phyloP scores from a whole-genome alignment of 1,140 invertebrate genomes.

The Anoplolepis gracilipes region DNA sequence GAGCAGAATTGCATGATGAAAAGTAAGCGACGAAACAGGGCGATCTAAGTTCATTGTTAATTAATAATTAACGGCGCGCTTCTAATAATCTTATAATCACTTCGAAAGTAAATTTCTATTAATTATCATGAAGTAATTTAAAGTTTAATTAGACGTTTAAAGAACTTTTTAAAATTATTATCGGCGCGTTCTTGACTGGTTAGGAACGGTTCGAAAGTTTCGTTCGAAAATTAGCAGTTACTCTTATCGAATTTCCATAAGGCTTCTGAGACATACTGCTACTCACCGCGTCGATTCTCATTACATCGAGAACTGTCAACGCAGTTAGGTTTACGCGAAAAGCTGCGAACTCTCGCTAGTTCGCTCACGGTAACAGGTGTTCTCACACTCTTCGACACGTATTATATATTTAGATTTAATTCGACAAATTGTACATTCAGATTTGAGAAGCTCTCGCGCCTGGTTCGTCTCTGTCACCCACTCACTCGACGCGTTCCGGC shows the following conservation, averaged over 20 bases:
- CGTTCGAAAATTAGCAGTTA: conserved; percentile 50
- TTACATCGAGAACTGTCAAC: not conserved
- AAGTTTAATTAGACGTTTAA: conserved; percentile 67
- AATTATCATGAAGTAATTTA: conserved; percentile 64
- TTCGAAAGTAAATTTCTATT: conserved; percentile 59
- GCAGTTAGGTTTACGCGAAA: not conserved
- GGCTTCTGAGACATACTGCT: not conserved
- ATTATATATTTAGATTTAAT: conserved; percentile 54
- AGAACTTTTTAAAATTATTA: conserved; percentile 64
- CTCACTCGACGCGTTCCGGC: conserved; percentile 29
- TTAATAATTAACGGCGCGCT: conserved; percentile 50
- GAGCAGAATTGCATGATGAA: not conserved
- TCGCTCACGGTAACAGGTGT: conserved; percentile 36
- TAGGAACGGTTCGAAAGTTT: conserved; percentile 45
- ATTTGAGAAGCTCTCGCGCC: conserved; percentile 19
- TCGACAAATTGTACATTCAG: conserved; percentile 50
- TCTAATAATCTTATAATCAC: conserved; percentile 56
- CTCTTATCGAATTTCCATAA: conserved; percentile 57
- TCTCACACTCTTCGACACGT: conserved; percentile 3
- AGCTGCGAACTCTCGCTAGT: not conserved
- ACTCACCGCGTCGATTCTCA: conserved; percentile 1
- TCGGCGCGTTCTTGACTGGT: conserved; percentile 37
- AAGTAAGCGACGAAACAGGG: conserved; percentile 39
- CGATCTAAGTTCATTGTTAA: conserved; percentile 40
- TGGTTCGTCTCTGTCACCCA: conserved; percentile 9